Conservation (phyloP, 2,888 invertebrate genomes). For the Branchipolynoe longqiensis region DNA sequence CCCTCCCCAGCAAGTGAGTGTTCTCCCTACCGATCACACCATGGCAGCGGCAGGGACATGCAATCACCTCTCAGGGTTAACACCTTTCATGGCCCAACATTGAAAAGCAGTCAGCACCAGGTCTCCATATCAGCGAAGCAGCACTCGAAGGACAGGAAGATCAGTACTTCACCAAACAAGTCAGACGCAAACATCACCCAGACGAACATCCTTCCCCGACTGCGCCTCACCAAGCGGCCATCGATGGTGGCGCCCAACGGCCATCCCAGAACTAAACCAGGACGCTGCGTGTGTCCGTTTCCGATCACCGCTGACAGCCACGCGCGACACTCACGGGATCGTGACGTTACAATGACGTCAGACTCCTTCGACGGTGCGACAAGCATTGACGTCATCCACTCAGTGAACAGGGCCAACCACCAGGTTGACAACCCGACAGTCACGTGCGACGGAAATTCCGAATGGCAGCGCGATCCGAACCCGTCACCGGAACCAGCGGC, state of each 20-base stretch:
- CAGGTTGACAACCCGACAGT: neutral
- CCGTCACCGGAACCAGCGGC: constrained; percentile 1
- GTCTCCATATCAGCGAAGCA: neutral
- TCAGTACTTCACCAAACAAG: too few relatives aligned
- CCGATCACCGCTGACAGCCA: neutral
- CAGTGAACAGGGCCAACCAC: constrained; percentile 5
- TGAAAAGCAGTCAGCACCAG: neutral
- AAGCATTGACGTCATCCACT: neutral
- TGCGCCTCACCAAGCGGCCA: neutral
- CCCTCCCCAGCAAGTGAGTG: neutral
- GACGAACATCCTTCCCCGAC: neutral
- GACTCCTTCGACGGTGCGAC: neutral
- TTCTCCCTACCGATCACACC: neutral
- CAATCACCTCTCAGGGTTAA: constrained; percentile 2
- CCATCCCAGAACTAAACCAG: constrained; percentile 8
- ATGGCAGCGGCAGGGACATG: neutral
- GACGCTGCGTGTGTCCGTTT: neutral
- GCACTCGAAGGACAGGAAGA: neutral
- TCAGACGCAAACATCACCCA: neutral
- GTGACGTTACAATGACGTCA: neutral
- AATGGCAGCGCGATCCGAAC: neutral
- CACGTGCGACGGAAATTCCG: neutral
- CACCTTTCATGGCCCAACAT: neutral
- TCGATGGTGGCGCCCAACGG: constrained; percentile 11
- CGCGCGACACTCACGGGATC: too few relatives aligned